Conservation (phyloP, 2,888 invertebrate species). For the Tenthredo livida region DNA sequence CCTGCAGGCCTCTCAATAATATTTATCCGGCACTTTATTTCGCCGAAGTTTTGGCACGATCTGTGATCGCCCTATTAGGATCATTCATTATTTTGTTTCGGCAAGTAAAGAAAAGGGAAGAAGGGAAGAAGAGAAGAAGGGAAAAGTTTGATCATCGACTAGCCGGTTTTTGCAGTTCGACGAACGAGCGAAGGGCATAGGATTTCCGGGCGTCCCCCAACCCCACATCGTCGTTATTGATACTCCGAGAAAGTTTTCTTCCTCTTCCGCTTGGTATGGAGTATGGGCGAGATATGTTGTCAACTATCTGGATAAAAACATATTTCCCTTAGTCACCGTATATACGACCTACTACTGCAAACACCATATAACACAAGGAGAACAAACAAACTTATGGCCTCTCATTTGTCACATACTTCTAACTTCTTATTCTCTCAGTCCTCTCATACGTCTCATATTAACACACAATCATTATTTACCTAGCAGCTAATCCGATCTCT, state of each 20-base stretch:
- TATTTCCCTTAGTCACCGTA: slow-evolving; percentile 66
- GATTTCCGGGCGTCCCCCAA: slow-evolving; percentile 52
- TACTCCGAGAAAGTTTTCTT: slow-evolving; percentile 59
- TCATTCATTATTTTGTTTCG: slow-evolving; percentile 68
- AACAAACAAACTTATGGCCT: slow-evolving; percentile 21
- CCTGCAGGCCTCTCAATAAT: neutral
- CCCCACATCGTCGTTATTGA: slow-evolving; percentile 65
- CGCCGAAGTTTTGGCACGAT: slow-evolving; percentile 41
- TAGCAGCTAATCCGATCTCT: no score
- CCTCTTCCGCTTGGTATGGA: neutral
- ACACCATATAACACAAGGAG: neutral
- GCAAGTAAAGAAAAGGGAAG: neutral
- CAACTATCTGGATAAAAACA: slow-evolving; percentile 68
- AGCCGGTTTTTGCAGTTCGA: slow-evolving; percentile 27
- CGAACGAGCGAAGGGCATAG: slow-evolving; percentile 53
- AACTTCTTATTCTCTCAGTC: neutral
- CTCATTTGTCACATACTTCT: slow-evolving; percentile 45
- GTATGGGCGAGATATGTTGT: slow-evolving; percentile 46
- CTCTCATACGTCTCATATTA: neutral
- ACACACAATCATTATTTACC: neutral
- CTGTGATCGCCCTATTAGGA: slow-evolving; percentile 68
- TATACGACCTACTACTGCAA: slow-evolving; percentile 47
- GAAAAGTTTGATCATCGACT: slow-evolving; percentile 55
- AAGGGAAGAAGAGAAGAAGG: neutral
- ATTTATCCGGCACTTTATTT: slow-evolving; percentile 44